These are phyloP conservation scores for Macrochelys suwanniensis DNA, from an alignment of 2,797 vertebrate genomes.

Conservation along the genomic window DNA sequence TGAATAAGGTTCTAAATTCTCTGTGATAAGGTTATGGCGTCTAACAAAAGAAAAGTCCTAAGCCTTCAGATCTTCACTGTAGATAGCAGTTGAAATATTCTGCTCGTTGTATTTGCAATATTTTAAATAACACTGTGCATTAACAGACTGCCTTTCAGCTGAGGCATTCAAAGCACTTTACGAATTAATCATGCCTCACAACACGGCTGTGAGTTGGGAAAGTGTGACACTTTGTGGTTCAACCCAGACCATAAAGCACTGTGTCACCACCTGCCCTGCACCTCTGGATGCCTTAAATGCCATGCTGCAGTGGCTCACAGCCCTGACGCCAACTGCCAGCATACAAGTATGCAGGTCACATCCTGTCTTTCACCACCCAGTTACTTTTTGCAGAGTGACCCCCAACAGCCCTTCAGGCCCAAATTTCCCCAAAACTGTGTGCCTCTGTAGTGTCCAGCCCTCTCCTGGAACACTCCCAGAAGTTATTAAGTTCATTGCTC, in stretches of 20 bases:
- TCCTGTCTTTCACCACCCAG: background rate
- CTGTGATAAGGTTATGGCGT: conserved; percentile 50
- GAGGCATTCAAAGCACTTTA: background rate
- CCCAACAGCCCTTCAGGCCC: background rate
- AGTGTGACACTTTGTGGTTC: background rate
- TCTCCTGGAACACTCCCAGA: background rate
- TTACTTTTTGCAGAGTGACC: background rate
- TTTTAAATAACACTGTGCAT: background rate
- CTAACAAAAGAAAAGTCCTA: conserved; percentile 14
- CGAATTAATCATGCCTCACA: background rate
- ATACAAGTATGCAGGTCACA: background rate
- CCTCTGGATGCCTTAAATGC: background rate
- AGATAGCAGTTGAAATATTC: conserved; percentile 44
- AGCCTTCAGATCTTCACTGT: background rate
- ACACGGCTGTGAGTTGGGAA: background rate
- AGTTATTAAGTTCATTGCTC: background rate
- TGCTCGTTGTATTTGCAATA: background rate
- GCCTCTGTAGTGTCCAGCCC: background rate
- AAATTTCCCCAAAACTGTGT: background rate
- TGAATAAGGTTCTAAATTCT: conserved; percentile 23
- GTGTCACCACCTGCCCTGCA: background rate
- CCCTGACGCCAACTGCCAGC: background rate
- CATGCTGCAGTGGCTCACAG: background rate
- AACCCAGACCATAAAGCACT: conserved; percentile 16
- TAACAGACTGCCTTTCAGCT: background rate